Percentiles rank a stretch among this genome's conserved stretches.
Conservation (phyloP, 2,113 vertebrate genomes). For the Pantherophis guttatus region DNA sequence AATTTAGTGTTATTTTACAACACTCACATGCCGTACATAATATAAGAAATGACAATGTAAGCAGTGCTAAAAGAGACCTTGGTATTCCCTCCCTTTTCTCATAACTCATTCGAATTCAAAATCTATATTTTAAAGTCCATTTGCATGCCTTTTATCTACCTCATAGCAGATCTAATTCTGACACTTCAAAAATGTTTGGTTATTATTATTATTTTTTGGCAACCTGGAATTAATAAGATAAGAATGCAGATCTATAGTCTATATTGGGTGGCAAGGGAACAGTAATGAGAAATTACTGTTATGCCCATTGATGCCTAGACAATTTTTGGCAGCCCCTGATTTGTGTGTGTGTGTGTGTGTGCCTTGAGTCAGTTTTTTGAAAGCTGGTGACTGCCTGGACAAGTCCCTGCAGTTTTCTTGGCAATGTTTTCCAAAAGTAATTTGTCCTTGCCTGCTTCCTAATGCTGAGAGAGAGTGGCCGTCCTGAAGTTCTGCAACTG, state of each 20-base stretch:
- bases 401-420: neutral
- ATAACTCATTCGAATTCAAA: slow-evolving; percentile 24
- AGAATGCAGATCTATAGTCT: neutral
- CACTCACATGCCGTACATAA: slow-evolving; percentile 59
- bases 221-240: neutral
- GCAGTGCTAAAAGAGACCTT: neutral
- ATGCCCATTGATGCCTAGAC: neutral
- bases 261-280: neutral
- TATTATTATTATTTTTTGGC: neutral
- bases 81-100: neutral
- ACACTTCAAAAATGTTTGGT: neutral
- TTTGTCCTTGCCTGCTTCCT: neutral
- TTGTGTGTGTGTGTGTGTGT: too few species aligned
- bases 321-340: neutral
- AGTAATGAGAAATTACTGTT: neutral
- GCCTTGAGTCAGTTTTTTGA: neutral
- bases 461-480: neutral
- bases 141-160: neutral
- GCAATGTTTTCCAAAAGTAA: neutral
- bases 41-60: slow-evolving; percentile 29
- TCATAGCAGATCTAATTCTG: neutral
- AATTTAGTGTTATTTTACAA: slow-evolving; percentile 55
- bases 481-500: neutral
- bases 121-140: neutral
- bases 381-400: neutral